Base-by-base conservation (phyloP, 1,140 invertebrate genomes). In the Procambarus virginalis region DNA sequence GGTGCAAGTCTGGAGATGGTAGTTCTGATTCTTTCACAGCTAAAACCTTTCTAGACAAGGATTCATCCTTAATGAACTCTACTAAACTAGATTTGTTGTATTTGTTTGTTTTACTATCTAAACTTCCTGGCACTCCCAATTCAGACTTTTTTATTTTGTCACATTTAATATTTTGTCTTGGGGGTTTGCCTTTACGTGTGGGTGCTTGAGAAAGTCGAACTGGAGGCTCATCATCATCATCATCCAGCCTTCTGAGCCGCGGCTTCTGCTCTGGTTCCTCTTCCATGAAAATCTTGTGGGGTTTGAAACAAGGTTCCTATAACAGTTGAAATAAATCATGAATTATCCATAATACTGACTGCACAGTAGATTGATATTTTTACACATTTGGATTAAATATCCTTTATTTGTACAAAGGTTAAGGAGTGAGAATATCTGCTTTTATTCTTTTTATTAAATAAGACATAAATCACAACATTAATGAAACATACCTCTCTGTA, bases 261-360 rank as follows among this genome's bases (percentile, higher is more conserved):
- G 51, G 48, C 51, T 78, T 86, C 17, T 34, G 49, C 84, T 86
- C 76, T 12, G 73, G 68, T 34, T 86, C 84, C 20, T 86, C 84
- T 17, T 86, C 84, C 55, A 86, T 20, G 75, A 86, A 86, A 17
- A 86, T 86, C 75, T 86, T 78, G 75, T 86, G 84, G 60, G 70
- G 68, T 77, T 46, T 49, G 22, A n/a, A 60, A 17, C 51, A 58
- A 6, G 73, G 75, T 77, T 86, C 84, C 84, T 86, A 73, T 9
- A 77, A 77, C 9, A 75, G 4, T 78, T 49, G 4, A 73, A n/a
- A 73, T 73, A n/a, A 73, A 45, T 20, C 60, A 64, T 64, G 4
- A 64, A 64, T 64, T 17, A 2, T 12, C 17, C n/a, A 64, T 5
- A 4, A 64, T 12, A 55, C 34, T 34, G 34, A 34, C 34, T 34